phyloP scores from a whole-genome alignment of 2,888 invertebrate species.

The Cephus nigrinus region DNA sequence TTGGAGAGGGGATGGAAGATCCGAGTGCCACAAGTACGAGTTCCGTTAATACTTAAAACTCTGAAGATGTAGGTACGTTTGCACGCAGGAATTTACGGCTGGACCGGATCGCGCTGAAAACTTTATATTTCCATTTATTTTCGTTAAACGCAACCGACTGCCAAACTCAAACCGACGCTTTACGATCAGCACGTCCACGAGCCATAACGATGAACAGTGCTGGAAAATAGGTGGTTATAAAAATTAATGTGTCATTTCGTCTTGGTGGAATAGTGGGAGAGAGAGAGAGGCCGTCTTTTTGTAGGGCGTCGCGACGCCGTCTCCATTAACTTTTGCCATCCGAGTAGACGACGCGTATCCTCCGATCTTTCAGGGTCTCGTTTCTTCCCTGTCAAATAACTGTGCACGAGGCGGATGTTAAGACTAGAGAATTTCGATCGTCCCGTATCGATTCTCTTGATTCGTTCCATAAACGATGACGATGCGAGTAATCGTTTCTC shows the following conservation, averaged over 20 bases:
- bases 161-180: constrained; percentile 30
- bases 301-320: neutral
- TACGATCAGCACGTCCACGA: constrained; percentile 35
- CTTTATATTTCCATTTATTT: constrained; percentile 56
- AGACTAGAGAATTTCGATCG: neutral
- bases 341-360: neutral
- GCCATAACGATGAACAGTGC: neutral
- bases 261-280: neutral
- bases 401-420: neutral
- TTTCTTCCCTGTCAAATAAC: neutral
- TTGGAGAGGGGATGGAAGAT: neutral
- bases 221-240: constrained; percentile 19
- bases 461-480: neutral
- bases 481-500: neutral
- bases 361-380: neutral
- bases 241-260: constrained; percentile 20
- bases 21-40: neutral
- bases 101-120: constrained; percentile 40
- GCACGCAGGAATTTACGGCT: neutral
- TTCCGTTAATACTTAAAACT: constrained; percentile 18
- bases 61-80: neutral
- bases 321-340: neutral
- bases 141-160: constrained; percentile 35
- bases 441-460: neutral
- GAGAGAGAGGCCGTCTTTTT: neutral